Percentiles rank a stretch among this genome's conserved stretches.
These are phyloP conservation scores for Prionailurus viverrinus DNA, from an alignment of 2,113 vertebrate genomes.

Conservation along the genomic window DNA sequence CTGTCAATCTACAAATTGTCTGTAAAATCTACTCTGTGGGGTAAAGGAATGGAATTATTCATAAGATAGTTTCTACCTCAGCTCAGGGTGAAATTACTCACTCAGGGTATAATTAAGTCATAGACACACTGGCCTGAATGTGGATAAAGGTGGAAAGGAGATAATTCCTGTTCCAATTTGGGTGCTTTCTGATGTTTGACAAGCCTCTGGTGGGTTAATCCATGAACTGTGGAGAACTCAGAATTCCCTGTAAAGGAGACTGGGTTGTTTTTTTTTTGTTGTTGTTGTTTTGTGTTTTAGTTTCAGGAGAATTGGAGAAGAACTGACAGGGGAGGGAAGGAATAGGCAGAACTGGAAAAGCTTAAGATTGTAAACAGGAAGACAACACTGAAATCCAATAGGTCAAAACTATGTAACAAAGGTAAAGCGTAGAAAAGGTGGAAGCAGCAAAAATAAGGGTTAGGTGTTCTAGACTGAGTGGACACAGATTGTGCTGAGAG, in stretches of 20 bases:
- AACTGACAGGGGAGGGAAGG: background rate
- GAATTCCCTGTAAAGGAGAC: background rate
- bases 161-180: background rate
- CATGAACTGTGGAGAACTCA: background rate
- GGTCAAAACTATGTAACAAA: background rate
- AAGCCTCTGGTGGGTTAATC: background rate
- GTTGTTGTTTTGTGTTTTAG: too few species aligned
- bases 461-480: background rate
- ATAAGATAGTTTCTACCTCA: slow-evolving; percentile 11
- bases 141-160: slow-evolving; percentile 1
- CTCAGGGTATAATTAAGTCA: slow-evolving; percentile 60
- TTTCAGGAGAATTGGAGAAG: background rate
- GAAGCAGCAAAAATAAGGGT: background rate
- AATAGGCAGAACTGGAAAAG: background rate
- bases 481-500: background rate
- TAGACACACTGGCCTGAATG: background rate
- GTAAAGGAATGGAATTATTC: slow-evolving; percentile 60
- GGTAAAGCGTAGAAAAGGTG: background rate
- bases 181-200: background rate
- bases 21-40: slow-evolving; percentile 16
- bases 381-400: background rate
- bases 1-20: slow-evolving; percentile 58
- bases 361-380: background rate
- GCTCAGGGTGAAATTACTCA: slow-evolving; percentile 48
- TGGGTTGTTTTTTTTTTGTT: background rate